Conservation (phyloP, 2,113 vertebrate genomes). For the Telmatochromis sp. region DNA sequence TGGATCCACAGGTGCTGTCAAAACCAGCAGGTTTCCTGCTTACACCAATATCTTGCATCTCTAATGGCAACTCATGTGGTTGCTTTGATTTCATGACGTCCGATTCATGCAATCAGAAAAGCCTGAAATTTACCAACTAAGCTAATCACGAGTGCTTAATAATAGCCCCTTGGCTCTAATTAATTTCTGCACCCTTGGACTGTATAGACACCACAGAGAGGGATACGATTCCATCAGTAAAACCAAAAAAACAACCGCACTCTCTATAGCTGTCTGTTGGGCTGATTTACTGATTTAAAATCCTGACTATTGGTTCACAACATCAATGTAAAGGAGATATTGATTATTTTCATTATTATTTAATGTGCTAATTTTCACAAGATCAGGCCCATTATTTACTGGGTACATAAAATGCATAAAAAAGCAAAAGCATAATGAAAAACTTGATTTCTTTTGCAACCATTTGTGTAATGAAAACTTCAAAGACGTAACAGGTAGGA, state of each 20-base stretch:
- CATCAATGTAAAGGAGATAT: neutral
- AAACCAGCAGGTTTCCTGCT: constrained; percentile 27
- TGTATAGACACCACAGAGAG: neutral
- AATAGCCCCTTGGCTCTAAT: neutral
- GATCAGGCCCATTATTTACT: neutral
- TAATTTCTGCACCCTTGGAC: neutral
- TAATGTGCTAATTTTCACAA: neutral
- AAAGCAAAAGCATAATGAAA: neutral
- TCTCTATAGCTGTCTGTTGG: neutral
- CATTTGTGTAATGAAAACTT: neutral
- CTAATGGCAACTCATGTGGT: constrained; percentile 42
- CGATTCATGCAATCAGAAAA: constrained; percentile 35
- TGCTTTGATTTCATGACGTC: constrained; percentile 40
- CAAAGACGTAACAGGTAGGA: neutral
- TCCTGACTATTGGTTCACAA: neutral
- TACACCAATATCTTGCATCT: constrained; percentile 6
- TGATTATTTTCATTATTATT: neutral
- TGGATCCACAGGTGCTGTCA: constrained; percentile 36
- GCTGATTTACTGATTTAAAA: neutral
- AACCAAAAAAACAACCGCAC: neutral
- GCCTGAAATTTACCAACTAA: constrained; percentile 10
- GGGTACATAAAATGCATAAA: neutral
- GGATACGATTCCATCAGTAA: neutral
- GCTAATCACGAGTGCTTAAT: constrained; percentile 19
- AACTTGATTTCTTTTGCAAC: neutral